Conservation (phyloP, 2,113 vertebrate genomes). For the human (Homo sapiens) region GRCh38 chr3:76343001-76343500, state of each 20-base stretch:
- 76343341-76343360: neutral
- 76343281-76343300: conserved; percentile 34
- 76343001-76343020: neutral
- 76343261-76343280: neutral
- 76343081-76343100: neutral
- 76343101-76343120: neutral
- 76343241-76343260: conserved; percentile 25
- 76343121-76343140: neutral
- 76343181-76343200: neutral
- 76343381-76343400: neutral
- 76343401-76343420: neutral
- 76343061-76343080: neutral
- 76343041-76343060: neutral
- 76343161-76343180: neutral
- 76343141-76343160: neutral
- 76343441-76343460: neutral
- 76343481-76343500: neutral
- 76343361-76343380: neutral
- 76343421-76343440: neutral
- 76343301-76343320: conserved; percentile 23
- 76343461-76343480: neutral
- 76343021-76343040: neutral
- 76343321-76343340: neutral
- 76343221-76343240: neutral
- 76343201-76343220: neutral